Evolutionary conservation across 2,888 invertebrate species (phyloP), one percentile per base, ranked within the genome.

Genomic region (Limnephilus auricula): DNA sequence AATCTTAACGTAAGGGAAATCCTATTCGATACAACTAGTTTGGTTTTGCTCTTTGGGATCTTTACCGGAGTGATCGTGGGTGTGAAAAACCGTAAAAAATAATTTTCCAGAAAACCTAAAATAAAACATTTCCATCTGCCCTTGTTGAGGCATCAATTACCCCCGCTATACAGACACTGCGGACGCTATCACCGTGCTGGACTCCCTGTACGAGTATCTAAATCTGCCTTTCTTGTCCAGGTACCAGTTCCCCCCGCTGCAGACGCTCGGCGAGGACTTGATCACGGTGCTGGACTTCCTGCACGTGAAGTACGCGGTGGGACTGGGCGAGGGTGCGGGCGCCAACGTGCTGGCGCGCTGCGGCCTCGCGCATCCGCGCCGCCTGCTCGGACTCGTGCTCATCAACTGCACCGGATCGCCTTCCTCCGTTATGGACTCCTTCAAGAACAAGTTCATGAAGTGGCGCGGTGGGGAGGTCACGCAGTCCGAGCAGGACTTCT

Each of bases 331-430:
- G 94, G 98, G 98, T 2, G 98, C 98, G 2, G 98, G 98, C 0
- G 98, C 98, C 92, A 98, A 98, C 95, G 97, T 98, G 89, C 95
- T 98, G 90, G 98, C 98, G 4, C 96, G 98, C 93, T 98, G 98
- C 94, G 98, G 98, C 92, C 96, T 98, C 94, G 97, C 97, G 31
- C 97, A 98, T 95, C 98, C 98, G 0, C 96, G 97, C 32, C 96
- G 98, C 83, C 97, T 97, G 86, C 96, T 98, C 93, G 98, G 98
- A 45, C 96, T 98, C 79, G 97, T 98, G 94, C 96, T 99, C 93
- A 98, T 99, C 94, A 98, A 99, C 96, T 98, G 98, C 94, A 98
- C 98, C 0, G 98, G 97, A 37, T 98, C 98, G 88, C 98, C 98
- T 12, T 98, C 98, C 4, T 98, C 98, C 5, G 98, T 98, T 91